Conservation (phyloP, 2,113 vertebrate genomes). For the Megalops atlanticus region DNA sequence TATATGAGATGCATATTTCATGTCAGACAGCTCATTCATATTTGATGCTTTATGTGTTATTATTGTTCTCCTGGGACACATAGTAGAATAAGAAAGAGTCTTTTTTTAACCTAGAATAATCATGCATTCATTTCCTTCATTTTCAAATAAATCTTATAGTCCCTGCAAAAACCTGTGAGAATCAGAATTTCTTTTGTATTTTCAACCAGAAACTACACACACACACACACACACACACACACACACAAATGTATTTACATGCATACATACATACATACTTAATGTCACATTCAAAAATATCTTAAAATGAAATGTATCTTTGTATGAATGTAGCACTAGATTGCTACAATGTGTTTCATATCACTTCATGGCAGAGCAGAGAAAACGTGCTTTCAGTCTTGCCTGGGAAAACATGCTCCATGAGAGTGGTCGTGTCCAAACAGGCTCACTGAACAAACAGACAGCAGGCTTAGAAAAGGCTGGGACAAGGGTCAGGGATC, state of each 20-base stretch:
- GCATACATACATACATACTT: background rate
- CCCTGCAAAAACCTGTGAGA: background rate
- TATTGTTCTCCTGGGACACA: background rate
- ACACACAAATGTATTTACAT: constrained; percentile 11
- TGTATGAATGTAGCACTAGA: constrained; percentile 29
- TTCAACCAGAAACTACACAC: background rate
- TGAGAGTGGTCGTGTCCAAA: constrained; percentile 56
- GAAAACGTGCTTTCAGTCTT: constrained; percentile 59
- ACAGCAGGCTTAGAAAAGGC: constrained; percentile 47
- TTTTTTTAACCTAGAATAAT: background rate
- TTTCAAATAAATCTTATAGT: too few relatives aligned
- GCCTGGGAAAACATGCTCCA: constrained; percentile 70
- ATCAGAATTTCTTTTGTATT: background rate
- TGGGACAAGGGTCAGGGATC: constrained; percentile 1
- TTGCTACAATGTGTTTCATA: constrained; percentile 48
- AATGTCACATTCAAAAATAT: too few relatives aligned
- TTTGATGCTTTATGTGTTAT: background rate
- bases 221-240: constrained; percentile 3
- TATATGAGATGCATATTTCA: background rate
- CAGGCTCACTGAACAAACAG: constrained; percentile 66
- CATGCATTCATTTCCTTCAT: constrained; percentile 3
- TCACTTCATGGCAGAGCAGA: constrained; percentile 62
- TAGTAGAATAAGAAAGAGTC: background rate
- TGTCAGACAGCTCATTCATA: background rate
- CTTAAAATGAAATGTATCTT: background rate